phyloP scores from a whole-genome alignment of 2,113 vertebrate species.

The Pseudopodoces humilis region DNA sequence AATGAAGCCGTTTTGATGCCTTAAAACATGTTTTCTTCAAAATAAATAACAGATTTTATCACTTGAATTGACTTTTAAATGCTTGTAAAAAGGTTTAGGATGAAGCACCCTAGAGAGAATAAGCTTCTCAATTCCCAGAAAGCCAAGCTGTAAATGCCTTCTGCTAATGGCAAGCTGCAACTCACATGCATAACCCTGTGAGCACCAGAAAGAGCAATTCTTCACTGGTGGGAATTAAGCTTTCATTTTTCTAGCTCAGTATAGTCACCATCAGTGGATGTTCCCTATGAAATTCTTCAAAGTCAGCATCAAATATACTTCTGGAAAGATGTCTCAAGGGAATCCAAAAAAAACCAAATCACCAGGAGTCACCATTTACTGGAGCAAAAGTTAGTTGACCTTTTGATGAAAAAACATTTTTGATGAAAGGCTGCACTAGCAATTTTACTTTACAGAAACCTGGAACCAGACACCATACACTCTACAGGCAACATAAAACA shows the following conservation, averaged over 20 bases:
- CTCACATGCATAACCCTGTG: background rate
- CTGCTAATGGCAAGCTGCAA: background rate
- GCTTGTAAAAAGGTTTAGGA: slow-evolving; percentile 12
- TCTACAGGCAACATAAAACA: background rate
- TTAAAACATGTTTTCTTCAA: slow-evolving; percentile 55
- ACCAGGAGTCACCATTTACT: background rate
- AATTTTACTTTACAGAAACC: background rate
- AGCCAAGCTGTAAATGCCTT: background rate
- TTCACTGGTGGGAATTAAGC: background rate
- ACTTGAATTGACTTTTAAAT: slow-evolving; percentile 54
- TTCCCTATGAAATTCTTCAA: background rate
- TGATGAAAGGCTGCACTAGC: background rate
- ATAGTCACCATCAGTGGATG: background rate
- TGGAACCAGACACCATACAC: background rate
- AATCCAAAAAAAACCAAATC: background rate
- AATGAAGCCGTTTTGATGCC: slow-evolving; percentile 37
- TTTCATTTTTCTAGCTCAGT: background rate
- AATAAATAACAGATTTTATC: slow-evolving; percentile 62
- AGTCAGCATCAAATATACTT: background rate
- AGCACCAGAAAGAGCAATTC: background rate
- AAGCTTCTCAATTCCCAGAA: background rate
- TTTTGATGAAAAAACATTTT: background rate
- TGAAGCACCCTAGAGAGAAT: slow-evolving; percentile 22
- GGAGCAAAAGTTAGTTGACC: background rate
- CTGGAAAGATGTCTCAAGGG: background rate